Base-by-base conservation (phyloP, 2,888 invertebrate genomes). In the Tineola bisselliella region DNA sequence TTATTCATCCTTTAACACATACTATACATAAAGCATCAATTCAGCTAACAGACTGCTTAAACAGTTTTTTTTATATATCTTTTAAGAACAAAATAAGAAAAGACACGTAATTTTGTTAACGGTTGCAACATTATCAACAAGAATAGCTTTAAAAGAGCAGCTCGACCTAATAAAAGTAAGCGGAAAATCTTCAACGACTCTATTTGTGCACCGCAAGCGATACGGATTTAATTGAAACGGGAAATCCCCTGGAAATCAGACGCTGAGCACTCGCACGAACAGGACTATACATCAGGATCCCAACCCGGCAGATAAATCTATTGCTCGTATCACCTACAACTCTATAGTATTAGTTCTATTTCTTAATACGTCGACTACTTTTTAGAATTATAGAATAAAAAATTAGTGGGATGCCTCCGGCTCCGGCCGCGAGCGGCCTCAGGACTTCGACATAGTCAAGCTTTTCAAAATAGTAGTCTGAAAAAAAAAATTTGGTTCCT, bases 161-260 rank as follows among this genome's bases (percentile, higher is more conserved):
- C 25, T 25, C 54, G 54, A 18, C 8, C 13, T 18, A 54, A 54
- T 54, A 54, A 54, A 54, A 54, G 54, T 25, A 25, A 54, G 18
- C 25, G 19, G 54, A 54, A 52, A 52, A 54, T 54, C 54, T 54
- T 54, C 17, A 12, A 18, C 12, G 54, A 25, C 19, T 54, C 67
- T 68, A 68, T 71, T 67, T 69, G 64, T 65, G 65, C 62, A 64
- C 65, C 65, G 30, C 69, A 69, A 65, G 44, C 66, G 63, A 66
- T 68, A 66, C 63, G 63, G 64, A 70, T 64, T 71, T 74, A 73
- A 75, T 74, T 74, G 71, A 72, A 75, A 70, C 66, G 64, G 67
- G 66, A 65, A 69, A 58, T 58, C 58, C 58, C 15, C 62, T 60
- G 62, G 66, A 65, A 68, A 67, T 66, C 63, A 62, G 52, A 61